Percentiles rank a stretch among this genome's conserved stretches.
Evolutionary conservation across 2,888 invertebrate genomes (phyloP).

Genomic region (Ennomos quercinarius): DNA sequence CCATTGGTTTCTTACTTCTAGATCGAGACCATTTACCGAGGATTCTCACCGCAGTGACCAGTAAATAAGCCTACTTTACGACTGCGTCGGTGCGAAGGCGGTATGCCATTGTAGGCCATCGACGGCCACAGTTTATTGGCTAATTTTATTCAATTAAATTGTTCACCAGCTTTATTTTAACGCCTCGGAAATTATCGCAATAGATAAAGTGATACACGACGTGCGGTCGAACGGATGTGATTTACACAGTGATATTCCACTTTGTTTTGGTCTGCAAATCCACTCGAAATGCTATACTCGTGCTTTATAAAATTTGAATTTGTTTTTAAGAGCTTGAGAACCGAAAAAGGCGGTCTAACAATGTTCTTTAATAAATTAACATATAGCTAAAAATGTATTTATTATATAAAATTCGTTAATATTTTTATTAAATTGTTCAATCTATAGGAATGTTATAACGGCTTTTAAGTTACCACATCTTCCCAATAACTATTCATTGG

Average conservation of each 20-base stretch:
- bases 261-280: conserved; percentile 12
- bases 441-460: too few relatives aligned
- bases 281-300: conserved; percentile 5
- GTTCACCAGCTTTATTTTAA: conserved; percentile 66
- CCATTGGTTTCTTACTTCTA: too few relatives aligned
- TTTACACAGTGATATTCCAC: conserved; percentile 52
- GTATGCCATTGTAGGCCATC: conserved; percentile 82
- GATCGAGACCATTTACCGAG: conserved; percentile 61
- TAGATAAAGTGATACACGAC: conserved; percentile 67
- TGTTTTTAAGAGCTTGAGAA: too few relatives aligned
- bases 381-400: too few relatives aligned
- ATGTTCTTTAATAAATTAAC: too few relatives aligned
- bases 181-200: conserved; percentile 76
- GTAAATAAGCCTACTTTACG: conserved; percentile 80
- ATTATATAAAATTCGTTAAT: too few relatives aligned
- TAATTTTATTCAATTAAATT: conserved; percentile 85
- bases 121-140: conserved; percentile 79
- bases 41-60: conserved; percentile 69
- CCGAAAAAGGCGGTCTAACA: too few relatives aligned
- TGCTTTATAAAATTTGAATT: neutral
- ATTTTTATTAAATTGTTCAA: too few relatives aligned
- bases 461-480: too few relatives aligned
- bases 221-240: conserved; percentile 54
- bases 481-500: too few relatives aligned
- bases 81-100: conserved; percentile 57